Percentiles rank a stretch among this genome's conserved stretches.
phyloP scores from a whole-genome alignment of 64 coral and sea anemone species.

The Dendronephthya gigantea region DNA sequence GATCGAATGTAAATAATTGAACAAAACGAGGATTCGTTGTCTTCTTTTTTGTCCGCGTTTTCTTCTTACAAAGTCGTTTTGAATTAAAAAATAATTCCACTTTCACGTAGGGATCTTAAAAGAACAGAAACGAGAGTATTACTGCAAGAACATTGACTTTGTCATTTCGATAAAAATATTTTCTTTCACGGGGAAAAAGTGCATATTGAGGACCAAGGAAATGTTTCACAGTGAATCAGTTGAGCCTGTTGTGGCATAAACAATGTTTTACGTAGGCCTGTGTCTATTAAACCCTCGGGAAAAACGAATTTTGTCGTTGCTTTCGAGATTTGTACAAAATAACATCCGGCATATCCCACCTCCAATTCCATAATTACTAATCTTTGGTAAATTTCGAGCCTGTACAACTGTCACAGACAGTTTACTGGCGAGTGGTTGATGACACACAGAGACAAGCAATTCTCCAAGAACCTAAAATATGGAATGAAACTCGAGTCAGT shows the following conservation, averaged over 20 bases:
- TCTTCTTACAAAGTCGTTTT: conserved; percentile 78
- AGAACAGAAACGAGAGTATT: not conserved
- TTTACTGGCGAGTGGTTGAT: conserved; percentile 82
- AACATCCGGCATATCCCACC: conserved; percentile 54
- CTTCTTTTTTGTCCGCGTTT: conserved; percentile 96
- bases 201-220: no score
- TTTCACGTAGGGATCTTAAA: conserved; percentile 90
- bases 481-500: not conserved
- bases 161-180: no score
- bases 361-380: conserved; percentile 85
- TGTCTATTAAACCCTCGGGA: no score
- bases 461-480: conserved; percentile 74
- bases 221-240: no score
- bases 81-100: conserved; percentile 75
- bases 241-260: no score
- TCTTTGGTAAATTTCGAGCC: conserved; percentile 91
- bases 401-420: conserved; percentile 89
- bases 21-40: conserved; percentile 86
- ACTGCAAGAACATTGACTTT: no score
- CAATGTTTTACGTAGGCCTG: no score
- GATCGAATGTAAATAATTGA: conserved; percentile 87
- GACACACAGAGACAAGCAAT: conserved; percentile 85
- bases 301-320: no score
- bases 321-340: no score
- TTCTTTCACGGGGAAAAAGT: no score